A percentile compares a stretch with the other conserved stretches of the same genome.
Conservation (phyloP, 2,797 vertebrate genomes). For the Mus minutoides region DNA sequence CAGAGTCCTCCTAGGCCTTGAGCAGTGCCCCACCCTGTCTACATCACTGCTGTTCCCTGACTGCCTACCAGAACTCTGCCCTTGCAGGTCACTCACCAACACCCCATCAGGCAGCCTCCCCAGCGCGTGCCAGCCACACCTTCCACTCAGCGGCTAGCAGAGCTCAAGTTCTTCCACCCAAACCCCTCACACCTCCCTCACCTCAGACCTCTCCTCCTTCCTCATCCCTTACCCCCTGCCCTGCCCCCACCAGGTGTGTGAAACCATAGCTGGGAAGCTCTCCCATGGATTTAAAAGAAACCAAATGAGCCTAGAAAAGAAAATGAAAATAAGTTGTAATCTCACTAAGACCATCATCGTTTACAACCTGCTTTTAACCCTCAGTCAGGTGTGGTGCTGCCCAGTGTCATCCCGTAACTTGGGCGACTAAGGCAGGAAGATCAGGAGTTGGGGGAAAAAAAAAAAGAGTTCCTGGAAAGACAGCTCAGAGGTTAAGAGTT, state of each 20-base stretch:
- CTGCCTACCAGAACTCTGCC: background rate
- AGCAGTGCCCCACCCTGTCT: background rate
- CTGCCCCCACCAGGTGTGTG: background rate
- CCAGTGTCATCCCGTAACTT: background rate
- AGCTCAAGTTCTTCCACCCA: background rate
- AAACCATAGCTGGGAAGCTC: background rate
- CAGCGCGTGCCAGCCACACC: background rate
- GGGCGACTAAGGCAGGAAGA: background rate
- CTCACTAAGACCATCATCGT: background rate
- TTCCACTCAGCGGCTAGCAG: background rate
- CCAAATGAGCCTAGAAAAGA: constrained; percentile 5
- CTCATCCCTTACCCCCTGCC: too few relatives aligned
- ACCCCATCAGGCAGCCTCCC: background rate
- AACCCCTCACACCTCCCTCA: background rate
- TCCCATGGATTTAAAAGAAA: background rate
- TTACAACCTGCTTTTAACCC: background rate
- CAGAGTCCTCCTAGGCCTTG: background rate
- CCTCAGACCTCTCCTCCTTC: background rate
- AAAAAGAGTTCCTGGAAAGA: background rate
- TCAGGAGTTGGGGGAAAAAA: background rate
- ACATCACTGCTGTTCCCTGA: background rate
- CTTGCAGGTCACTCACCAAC: background rate
- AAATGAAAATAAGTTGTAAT: background rate
- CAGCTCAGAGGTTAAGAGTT: background rate
- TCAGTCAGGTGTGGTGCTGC: background rate